Conservation (phyloP, 1,140 invertebrate genomes). For the Leptopilina boulardi region DNA sequence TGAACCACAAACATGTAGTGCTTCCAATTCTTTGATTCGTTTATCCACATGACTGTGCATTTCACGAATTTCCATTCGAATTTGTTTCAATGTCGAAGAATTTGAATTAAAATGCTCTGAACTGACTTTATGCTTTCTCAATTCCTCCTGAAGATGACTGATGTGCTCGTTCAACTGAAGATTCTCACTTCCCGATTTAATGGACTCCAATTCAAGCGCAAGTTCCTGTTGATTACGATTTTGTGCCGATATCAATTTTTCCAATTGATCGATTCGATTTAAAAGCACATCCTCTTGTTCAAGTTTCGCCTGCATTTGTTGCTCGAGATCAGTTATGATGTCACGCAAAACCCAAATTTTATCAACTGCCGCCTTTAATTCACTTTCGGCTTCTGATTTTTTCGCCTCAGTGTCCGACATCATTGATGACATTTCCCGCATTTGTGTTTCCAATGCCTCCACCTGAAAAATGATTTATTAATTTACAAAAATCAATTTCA, state of each 20-base stretch:
- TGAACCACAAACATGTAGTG: constrained; percentile 79
- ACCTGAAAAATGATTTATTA: constrained; percentile 74
- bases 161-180: constrained; percentile 76
- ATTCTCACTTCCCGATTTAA: constrained; percentile 75
- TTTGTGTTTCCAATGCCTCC: constrained; percentile 82
- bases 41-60: constrained; percentile 80
- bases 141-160: constrained; percentile 77
- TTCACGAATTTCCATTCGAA: constrained; percentile 77
- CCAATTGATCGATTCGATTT: constrained; percentile 73
- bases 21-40: constrained; percentile 83
- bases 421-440: constrained; percentile 80
- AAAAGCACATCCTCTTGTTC: constrained; percentile 74
- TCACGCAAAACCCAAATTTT: constrained; percentile 85
- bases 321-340: constrained; percentile 85
- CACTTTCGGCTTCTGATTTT: constrained; percentile 79
- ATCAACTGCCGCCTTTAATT: constrained; percentile 82
- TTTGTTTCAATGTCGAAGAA: constrained; percentile 75
- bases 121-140: constrained; percentile 77
- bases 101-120: constrained; percentile 77
- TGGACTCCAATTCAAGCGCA: constrained; percentile 75
- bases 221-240: constrained; percentile 77
- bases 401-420: constrained; percentile 79
- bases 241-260: constrained; percentile 77
- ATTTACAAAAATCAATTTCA: background rate
- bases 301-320: constrained; percentile 81